These are phyloP conservation scores for Misgurnus anguillicaudatus DNA, from an alignment of 2,113 vertebrate genomes.

Conservation along the genomic window DNA sequence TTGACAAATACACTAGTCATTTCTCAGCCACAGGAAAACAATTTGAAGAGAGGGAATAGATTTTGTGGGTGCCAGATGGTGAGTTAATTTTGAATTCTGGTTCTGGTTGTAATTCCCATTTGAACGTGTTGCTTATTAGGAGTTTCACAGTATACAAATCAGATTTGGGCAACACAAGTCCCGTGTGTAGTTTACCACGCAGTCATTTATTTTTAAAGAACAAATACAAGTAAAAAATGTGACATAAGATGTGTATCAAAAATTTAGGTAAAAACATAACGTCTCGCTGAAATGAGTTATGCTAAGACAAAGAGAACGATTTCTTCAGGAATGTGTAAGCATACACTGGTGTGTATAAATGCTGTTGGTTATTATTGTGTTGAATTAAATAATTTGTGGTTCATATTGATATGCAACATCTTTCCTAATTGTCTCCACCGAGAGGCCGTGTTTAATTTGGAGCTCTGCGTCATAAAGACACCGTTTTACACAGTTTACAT, in stretches of 20 bases:
- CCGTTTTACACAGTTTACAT: slow-evolving; percentile 3
- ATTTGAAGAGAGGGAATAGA: slow-evolving; percentile 2
- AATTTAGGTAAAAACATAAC: neutral
- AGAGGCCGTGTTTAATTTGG: slow-evolving; percentile 34
- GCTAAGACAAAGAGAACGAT: neutral
- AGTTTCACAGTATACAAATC: slow-evolving; percentile 25
- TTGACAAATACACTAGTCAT: slow-evolving; percentile 10
- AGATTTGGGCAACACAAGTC: slow-evolving; percentile 8
- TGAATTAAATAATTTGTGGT: neutral
- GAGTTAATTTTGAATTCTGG: slow-evolving; percentile 26
- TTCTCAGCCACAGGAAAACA: slow-evolving; percentile 33
- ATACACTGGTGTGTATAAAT: slow-evolving; percentile 2
- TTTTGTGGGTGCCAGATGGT: slow-evolving; percentile 28
- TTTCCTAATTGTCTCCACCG: slow-evolving; percentile 45
- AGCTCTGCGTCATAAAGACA: slow-evolving; percentile 5
- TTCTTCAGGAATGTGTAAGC: neutral
- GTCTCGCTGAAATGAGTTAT: neutral
- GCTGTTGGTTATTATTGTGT: slow-evolving; percentile 7
- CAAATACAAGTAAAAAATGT: neutral
- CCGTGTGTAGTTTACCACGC: neutral
- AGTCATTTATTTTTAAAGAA: slow-evolving; percentile 9
- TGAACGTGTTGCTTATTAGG: slow-evolving; percentile 18
- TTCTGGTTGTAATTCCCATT: slow-evolving; percentile 30
- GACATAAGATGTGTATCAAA: no score
- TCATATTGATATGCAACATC: slow-evolving; percentile 39